Evolutionary conservation across 2,888 invertebrate genomes (phyloP).

Genomic region (Linnaemya vulpina): DNA sequence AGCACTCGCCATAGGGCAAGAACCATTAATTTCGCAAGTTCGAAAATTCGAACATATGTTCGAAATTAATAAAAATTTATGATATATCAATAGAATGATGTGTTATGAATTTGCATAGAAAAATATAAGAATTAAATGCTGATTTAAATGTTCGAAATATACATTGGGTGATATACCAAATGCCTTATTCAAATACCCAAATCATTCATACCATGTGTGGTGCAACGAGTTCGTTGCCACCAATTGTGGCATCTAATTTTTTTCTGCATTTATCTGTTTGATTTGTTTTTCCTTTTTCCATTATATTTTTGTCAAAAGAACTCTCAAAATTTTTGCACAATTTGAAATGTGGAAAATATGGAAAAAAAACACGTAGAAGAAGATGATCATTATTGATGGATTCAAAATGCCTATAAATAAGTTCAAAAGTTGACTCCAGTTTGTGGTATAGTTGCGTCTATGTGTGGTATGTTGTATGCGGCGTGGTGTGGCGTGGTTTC

Average conservation of each 20-base stretch:
- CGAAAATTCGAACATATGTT: too few relatives aligned
- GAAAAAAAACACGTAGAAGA: slow-evolving; percentile 22
- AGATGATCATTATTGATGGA: slow-evolving; percentile 68
- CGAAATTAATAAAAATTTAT: too few relatives aligned
- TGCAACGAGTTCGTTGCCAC: slow-evolving; percentile 18
- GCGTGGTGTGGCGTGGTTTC: slow-evolving; percentile 54
- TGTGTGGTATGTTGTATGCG: neutral
- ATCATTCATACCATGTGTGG: neutral
- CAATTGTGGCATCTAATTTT: neutral
- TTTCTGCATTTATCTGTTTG: slow-evolving; percentile 13
- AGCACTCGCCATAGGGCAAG: too few relatives aligned
- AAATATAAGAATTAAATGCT: too few relatives aligned
- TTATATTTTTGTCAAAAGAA: slow-evolving; percentile 66
- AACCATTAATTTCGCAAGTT: too few relatives aligned
- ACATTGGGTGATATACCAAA: too few relatives aligned
- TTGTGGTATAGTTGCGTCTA: slow-evolving; percentile 28
- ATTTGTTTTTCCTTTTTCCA: slow-evolving; percentile 46
- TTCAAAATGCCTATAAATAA: slow-evolving; percentile 73
- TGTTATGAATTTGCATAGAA: too few relatives aligned
- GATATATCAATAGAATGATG: too few relatives aligned
- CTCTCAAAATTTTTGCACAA: slow-evolving; percentile 59
- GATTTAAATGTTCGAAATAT: too few relatives aligned
- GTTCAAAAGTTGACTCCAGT: slow-evolving; percentile 64
- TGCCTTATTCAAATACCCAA: too few relatives aligned
- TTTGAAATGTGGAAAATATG: slow-evolving; percentile 43